A percentile compares a stretch with the other conserved stretches of the same genome.
Conservation (phyloP, 2,113 vertebrate species). For the Syngnathoides biaculeatus region DNA sequence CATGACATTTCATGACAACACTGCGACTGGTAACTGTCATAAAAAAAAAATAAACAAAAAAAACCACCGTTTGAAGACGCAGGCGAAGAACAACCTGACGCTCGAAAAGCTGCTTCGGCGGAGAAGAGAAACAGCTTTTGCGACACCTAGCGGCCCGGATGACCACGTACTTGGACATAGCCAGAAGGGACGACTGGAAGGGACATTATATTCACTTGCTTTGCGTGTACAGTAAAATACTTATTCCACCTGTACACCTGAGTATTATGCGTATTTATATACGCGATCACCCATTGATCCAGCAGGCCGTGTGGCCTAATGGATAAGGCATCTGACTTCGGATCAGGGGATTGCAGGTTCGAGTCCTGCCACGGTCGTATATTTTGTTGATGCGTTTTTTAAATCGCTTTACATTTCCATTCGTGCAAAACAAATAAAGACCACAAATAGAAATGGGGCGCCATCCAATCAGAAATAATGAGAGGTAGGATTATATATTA, state of each 20-base stretch:
- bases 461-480: no score
- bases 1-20: background rate
- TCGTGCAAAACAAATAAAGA: no score
- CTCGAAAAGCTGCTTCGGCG: background rate
- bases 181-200: no score
- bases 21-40: no score
- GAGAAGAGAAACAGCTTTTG: background rate
- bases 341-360: conserved; percentile 82
- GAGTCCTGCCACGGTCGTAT: conserved; percentile 79
- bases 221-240: background rate
- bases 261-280: no score
- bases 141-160: conserved; percentile 47
- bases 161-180: background rate
- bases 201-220: background rate
- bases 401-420: background rate
- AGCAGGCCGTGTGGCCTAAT: conserved; percentile 77
- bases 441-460: no score
- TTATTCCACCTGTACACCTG: no score
- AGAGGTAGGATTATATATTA: no score
- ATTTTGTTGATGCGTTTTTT: fast-evolving
- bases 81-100: background rate
- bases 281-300: no score
- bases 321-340: conserved; percentile 83
- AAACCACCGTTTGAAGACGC: no score
- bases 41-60: no score